A percentile compares a stretch with the other conserved stretches of the same genome.
Conservation (phyloP, 53 echinoderm and acorn worm genomes). For the Paracentrotus lividus region DNA sequence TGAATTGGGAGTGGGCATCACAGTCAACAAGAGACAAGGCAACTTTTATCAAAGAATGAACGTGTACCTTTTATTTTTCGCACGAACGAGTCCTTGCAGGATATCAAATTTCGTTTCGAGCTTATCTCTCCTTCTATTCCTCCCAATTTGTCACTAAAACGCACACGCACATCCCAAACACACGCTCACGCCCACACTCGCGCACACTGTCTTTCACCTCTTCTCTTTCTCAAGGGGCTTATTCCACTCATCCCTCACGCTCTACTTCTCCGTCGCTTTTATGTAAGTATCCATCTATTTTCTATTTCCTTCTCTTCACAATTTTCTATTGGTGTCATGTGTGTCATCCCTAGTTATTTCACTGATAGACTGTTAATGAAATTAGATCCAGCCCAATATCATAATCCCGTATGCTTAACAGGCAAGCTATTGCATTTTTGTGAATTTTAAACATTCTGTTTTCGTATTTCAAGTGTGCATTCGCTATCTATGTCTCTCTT, state of each 20-base stretch:
- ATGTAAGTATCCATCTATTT: not conserved
- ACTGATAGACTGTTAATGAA: too few species aligned
- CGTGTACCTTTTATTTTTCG: not conserved
- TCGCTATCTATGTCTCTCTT: not conserved
- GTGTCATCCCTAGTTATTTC: not conserved
- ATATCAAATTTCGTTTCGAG: not conserved
- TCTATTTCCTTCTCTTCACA: not conserved
- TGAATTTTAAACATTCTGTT: not conserved
- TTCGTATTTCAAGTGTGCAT: not conserved
- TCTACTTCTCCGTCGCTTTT: not conserved
- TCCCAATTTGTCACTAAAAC: too few species aligned
- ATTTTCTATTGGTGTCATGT: not conserved
- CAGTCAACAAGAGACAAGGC: not conserved
- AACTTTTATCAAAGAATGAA: constrained; percentile 15
- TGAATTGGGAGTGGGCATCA: not conserved
- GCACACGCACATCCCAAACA: not conserved
- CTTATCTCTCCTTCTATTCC: constrained; percentile 15
- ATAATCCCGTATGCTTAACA: not conserved
- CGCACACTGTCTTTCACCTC: not conserved
- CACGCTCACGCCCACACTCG: not conserved
- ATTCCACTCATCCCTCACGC: not conserved
- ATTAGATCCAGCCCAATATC: not conserved
- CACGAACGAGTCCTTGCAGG: constrained; percentile 13
- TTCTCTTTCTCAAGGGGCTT: too few species aligned
- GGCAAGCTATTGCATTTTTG: not conserved